Percentiles rank a stretch among this genome's conserved stretches.
These are phyloP conservation scores for Formica exsecta DNA, from an alignment of 1,140 invertebrate genomes.

Conservation along the genomic window DNA sequence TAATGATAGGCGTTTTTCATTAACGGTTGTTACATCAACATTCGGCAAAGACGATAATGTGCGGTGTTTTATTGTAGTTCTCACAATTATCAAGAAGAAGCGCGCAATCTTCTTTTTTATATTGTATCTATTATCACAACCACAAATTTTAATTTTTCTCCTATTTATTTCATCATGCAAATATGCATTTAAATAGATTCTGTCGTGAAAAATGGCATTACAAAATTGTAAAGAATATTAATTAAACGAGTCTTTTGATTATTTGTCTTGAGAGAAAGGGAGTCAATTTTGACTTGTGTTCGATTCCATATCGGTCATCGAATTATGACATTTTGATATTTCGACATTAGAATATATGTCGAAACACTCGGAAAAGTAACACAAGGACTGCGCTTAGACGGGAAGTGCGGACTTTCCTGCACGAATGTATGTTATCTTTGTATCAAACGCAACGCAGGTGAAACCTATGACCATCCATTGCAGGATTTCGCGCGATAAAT, in stretches of 20 bases:
- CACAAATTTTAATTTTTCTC: not conserved
- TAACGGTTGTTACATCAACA: not conserved
- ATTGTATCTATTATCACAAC: not conserved
- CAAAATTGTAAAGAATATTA: not conserved
- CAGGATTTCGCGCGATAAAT: slow-evolving; percentile 3
- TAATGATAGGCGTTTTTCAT: slow-evolving; percentile 11
- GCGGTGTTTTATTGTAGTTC: not conserved
- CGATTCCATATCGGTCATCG: not conserved
- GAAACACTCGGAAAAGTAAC: slow-evolving; percentile 41
- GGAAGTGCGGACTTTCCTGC: slow-evolving; percentile 47
- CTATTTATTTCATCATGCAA: not conserved
- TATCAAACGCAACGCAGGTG: slow-evolving; percentile 33
- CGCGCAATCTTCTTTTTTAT: slow-evolving; percentile 1
- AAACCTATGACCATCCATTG: slow-evolving; percentile 16
- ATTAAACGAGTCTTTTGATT: not conserved
- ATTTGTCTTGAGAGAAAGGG: not conserved
- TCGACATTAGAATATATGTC: too few species aligned
- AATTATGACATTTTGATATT: not conserved
- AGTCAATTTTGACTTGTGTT: not conserved
- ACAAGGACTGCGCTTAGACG: slow-evolving; percentile 46
- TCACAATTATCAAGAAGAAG: not conserved
- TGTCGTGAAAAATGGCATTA: not conserved
- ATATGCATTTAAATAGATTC: not conserved
- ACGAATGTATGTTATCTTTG: slow-evolving; percentile 55
- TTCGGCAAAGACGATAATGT: not conserved